Conservation (phyloP, 2,888 invertebrate species). For the Candidula unifasciata region DNA sequence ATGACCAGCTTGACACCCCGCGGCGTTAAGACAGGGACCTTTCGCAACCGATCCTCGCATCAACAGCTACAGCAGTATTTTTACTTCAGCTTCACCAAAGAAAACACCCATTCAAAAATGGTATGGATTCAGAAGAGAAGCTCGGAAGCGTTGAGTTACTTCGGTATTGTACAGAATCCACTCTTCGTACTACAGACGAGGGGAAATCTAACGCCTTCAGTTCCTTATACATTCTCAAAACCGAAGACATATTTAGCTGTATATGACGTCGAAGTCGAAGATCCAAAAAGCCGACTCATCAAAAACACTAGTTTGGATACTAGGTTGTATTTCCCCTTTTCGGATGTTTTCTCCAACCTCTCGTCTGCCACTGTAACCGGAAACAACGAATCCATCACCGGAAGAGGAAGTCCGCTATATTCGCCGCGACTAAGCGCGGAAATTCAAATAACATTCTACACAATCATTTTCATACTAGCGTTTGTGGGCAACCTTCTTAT, state of each 20-base stretch:
- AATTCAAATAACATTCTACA: slow-evolving; percentile 84
- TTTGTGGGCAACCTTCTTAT: slow-evolving; percentile 89
- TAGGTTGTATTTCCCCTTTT: neutral
- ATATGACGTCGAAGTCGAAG: neutral
- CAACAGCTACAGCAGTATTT: no score
- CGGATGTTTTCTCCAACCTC: neutral
- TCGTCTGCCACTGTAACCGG: neutral
- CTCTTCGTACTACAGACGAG: neutral
- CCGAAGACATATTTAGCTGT: neutral
- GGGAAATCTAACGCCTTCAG: neutral
- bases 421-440: slow-evolving; percentile 55
- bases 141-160: neutral
- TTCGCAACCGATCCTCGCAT: no score
- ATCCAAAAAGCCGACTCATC: no score
- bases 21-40: no score
- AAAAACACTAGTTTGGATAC: neutral
- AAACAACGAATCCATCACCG: neutral
- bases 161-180: neutral
- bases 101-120: neutral
- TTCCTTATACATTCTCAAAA: neutral
- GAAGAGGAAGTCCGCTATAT: neutral
- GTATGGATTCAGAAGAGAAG: neutral
- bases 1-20: no score
- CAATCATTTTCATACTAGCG: slow-evolving; percentile 87
- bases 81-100: no score